Evolutionary conservation across 1,140 invertebrate genomes (phyloP).

Genomic region (Bombus superbus): DNA sequence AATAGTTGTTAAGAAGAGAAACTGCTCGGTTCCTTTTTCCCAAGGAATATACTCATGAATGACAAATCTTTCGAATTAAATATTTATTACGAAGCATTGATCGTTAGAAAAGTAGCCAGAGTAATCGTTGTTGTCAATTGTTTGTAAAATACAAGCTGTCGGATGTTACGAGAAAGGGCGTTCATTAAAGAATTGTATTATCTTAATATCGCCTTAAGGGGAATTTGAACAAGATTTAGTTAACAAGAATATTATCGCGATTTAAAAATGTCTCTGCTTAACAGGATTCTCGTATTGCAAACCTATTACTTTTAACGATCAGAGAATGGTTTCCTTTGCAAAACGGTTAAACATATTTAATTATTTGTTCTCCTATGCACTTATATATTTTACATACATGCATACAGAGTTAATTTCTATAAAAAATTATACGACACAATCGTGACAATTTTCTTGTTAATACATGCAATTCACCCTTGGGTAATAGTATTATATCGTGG

Average conservation of each 20-base stretch:
- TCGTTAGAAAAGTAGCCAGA: conserved; percentile 37
- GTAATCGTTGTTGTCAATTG: conserved; percentile 67
- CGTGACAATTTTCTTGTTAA: conserved; percentile 1
- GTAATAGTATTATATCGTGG: no score
- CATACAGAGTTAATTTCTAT: background rate
- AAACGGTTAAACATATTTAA: background rate
- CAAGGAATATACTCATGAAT: background rate
- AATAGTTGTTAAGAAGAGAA: background rate
- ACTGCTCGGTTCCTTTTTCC: background rate
- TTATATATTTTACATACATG: background rate
- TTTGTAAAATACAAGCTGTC: conserved; percentile 56
- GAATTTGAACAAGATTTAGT: background rate
- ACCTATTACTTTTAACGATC: background rate
- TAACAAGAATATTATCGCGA: background rate
- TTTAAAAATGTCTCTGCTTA: background rate
- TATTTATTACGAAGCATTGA: conserved; percentile 45
- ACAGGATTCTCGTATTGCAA: background rate
- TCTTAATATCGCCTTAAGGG: background rate
- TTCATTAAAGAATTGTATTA: conserved; percentile 11
- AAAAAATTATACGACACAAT: background rate
- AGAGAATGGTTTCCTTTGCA: background rate
- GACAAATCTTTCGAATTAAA: conserved; percentile 35
- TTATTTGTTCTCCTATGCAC: background rate
- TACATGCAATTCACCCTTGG: background rate
- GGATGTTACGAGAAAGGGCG: background rate